Evolutionary conservation across 2,113 vertebrate genomes (phyloP).

Genomic region (Proteles cristata): DNA sequence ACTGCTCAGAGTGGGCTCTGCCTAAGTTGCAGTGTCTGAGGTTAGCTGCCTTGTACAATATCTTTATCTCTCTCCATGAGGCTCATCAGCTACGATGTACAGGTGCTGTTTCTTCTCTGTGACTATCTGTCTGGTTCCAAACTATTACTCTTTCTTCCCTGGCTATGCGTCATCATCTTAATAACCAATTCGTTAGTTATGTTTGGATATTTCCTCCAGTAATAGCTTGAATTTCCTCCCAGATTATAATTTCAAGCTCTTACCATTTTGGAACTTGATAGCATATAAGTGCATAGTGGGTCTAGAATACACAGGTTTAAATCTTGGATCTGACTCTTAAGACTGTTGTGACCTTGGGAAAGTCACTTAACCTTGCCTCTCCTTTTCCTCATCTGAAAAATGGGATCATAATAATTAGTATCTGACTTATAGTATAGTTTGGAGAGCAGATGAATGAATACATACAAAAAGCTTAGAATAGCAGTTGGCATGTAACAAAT

Average conservation of each 20-base stretch:
- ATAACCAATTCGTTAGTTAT: background rate
- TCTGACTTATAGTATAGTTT: background rate
- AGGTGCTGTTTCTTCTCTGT: background rate
- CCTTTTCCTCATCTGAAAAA: slow-evolving; percentile 3
- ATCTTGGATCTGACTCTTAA: background rate
- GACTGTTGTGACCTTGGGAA: background rate
- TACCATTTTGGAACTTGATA: background rate
- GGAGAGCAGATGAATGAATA: background rate
- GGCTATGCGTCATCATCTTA: background rate
- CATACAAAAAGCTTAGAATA: background rate
- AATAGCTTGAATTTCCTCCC: background rate
- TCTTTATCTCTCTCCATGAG: no score
- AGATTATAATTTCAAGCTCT: background rate
- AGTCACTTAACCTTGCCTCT: background rate
- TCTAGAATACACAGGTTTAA: background rate
- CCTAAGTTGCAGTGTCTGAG: background rate
- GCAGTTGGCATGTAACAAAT: background rate
- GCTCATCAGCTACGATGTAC: fast-evolving
- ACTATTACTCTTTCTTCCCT: background rate
- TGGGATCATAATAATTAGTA: background rate
- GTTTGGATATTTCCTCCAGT: background rate
- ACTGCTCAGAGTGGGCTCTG: background rate
- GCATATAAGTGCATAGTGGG: background rate
- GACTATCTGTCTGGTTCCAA: background rate
- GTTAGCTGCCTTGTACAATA: fast-evolving